phyloP scores from a whole-genome alignment of 2,797 vertebrate species.

The Epinephelus malabaricus region DNA sequence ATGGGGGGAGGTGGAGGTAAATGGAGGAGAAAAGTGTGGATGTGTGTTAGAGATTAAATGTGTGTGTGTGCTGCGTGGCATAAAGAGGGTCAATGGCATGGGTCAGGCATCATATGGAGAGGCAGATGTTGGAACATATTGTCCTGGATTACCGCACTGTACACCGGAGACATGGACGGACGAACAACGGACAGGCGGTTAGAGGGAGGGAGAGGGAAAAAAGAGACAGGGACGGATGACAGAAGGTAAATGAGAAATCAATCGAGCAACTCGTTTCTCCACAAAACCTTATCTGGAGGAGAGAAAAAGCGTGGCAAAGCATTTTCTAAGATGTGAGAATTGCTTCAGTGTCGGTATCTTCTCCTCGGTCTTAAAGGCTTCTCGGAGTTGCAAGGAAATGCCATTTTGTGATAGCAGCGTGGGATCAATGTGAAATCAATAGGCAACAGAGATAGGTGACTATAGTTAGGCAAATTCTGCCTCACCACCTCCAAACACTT shows the following conservation, averaged over 20 bases:
- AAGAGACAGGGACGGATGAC: slow-evolving; percentile 53
- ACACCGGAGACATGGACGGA: slow-evolving; percentile 78
- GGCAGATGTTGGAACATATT: slow-evolving; percentile 98
- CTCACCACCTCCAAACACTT: not conserved
- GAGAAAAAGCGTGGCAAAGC: slow-evolving; percentile 44
- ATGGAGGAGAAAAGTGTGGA: slow-evolving; percentile 49
- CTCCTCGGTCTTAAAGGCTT: slow-evolving; percentile 12
- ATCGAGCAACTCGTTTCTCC: slow-evolving; percentile 59
- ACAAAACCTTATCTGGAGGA: slow-evolving; percentile 65
- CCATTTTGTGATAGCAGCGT: slow-evolving; percentile 50
- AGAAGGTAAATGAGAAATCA: slow-evolving; percentile 77
- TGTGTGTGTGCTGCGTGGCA: slow-evolving; percentile 58
- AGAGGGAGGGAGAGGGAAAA: slow-evolving; percentile 39
- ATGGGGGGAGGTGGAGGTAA: slow-evolving; percentile 46
- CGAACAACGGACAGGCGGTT: slow-evolving; percentile 62
- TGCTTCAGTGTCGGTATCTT: slow-evolving; percentile 47
- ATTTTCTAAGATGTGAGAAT: slow-evolving; percentile 47
- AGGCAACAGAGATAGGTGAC: slow-evolving; percentile 36
- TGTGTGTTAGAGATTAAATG: slow-evolving; percentile 46
- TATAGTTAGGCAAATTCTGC: slow-evolving; percentile 1
- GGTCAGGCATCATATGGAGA: slow-evolving; percentile 92
- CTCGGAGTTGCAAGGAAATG: slow-evolving; percentile 38
- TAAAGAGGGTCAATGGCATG: slow-evolving; percentile 91
- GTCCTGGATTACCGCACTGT: slow-evolving; percentile 88
- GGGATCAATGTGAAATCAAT: slow-evolving; percentile 63